Evolutionary conservation across 2,888 invertebrate genomes (phyloP).

Genomic region (Drosophila koepferae): DNA sequence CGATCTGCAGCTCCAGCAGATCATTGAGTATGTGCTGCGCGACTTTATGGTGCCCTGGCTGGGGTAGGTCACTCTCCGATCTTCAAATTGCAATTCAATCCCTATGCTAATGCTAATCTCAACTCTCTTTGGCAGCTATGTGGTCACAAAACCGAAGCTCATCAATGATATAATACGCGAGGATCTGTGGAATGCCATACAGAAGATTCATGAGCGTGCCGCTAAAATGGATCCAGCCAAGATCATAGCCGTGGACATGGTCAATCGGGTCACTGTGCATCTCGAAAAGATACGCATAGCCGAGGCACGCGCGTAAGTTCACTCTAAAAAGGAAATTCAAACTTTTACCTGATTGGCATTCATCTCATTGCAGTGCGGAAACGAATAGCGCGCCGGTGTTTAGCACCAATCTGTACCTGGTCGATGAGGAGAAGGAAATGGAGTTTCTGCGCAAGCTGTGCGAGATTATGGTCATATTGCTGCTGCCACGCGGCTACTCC

Average conservation of each 20-base stretch:
- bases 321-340: not conserved
- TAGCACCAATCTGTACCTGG: slow-evolving; percentile 90
- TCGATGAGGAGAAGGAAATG: slow-evolving; percentile 90
- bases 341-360: not conserved
- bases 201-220: slow-evolving; percentile 90
- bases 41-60: slow-evolving; percentile 93
- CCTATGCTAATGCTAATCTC: not conserved
- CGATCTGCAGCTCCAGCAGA: slow-evolving; percentile 92
- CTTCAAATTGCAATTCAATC: not conserved
- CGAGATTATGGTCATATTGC: slow-evolving; percentile 92
- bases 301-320: slow-evolving; percentile 90
- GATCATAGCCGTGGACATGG: slow-evolving; percentile 93
- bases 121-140: slow-evolving; percentile 83
- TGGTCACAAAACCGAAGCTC: slow-evolving; percentile 89
- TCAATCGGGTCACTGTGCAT: slow-evolving; percentile 92
- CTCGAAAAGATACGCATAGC: slow-evolving; percentile 93
- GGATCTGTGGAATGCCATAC: slow-evolving; percentile 93
- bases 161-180: slow-evolving; percentile 89
- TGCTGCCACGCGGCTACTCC: slow-evolving; percentile 93
- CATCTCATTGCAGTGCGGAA: slow-evolving; percentile 86
- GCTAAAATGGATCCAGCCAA: slow-evolving; percentile 92
- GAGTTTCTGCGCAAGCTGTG: slow-evolving; percentile 93
- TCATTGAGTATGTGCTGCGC: slow-evolving; percentile 91
- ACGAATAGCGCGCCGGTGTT: slow-evolving; percentile 89
- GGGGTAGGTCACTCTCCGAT: slow-evolving; percentile 76